These are phyloP conservation scores for Caenorhabditis imperialis DNA, from an alignment of 2,888 invertebrate species.

Conservation along the genomic window DNA sequence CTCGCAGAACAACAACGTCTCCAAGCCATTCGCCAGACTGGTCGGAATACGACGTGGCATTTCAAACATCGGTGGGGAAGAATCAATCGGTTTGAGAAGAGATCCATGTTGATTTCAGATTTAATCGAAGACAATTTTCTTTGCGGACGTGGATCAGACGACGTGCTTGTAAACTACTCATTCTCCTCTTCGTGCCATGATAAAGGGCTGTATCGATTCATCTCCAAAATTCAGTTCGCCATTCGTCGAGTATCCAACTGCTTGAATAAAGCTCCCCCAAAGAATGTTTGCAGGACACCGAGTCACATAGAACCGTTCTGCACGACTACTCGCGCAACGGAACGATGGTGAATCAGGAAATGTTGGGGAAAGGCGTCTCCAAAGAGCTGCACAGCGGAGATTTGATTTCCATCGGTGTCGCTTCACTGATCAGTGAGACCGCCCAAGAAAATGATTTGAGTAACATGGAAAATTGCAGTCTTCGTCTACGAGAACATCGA, in stretches of 20 bases:
- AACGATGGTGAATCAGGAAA: slow-evolving; percentile 59
- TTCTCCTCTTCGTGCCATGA: slow-evolving; percentile 19
- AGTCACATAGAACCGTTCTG: slow-evolving; percentile 16
- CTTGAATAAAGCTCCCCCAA: too few species aligned
- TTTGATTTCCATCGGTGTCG: slow-evolving; percentile 58
- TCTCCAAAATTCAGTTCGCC: slow-evolving; percentile 40
- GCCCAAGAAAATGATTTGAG: too few species aligned
- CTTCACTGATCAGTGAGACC: slow-evolving; percentile 41
- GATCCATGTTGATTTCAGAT: slow-evolving; percentile 22
- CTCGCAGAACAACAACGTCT: not conserved
- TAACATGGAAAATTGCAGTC: slow-evolving; percentile 35
- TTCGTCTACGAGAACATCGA: slow-evolving; percentile 56
- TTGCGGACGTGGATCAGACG: slow-evolving; percentile 47
- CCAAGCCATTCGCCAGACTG: slow-evolving; percentile 29
- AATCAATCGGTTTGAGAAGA: not conserved
- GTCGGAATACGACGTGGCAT: slow-evolving; percentile 38
- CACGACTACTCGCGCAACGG: slow-evolving; percentile 63
- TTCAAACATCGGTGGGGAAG: slow-evolving; percentile 27
- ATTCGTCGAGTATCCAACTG: slow-evolving; percentile 27
- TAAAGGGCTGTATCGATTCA: slow-evolving; percentile 28
- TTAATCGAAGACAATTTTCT: slow-evolving; percentile 33
- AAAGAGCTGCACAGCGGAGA: slow-evolving; percentile 48
- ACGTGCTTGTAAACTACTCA: slow-evolving; percentile 18
- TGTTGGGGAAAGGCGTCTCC: slow-evolving; percentile 42
- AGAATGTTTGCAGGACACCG: slow-evolving; percentile 15